Conservation (phyloP, 2,888 invertebrate genomes). For the Cheiracanthium punctorium region DNA sequence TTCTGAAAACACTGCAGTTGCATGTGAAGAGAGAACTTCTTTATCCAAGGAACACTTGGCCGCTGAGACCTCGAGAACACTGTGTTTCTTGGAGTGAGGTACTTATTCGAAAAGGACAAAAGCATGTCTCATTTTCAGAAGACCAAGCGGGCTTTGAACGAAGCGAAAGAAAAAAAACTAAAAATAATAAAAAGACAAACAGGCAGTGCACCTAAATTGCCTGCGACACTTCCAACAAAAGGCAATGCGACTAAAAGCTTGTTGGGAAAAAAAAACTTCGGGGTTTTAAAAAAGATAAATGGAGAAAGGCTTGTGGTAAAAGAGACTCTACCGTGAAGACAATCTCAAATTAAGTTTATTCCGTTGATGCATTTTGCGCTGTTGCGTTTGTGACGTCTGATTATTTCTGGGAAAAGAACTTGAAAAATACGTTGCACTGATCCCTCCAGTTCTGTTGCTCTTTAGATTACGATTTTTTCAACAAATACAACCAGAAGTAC, state of each 20-base stretch:
- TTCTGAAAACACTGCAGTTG: background rate
- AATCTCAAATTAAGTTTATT: conserved; percentile 10
- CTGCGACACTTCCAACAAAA: background rate
- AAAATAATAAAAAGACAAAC: background rate
- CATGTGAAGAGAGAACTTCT: conserved; percentile 10
- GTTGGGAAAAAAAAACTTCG: background rate
- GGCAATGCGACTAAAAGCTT: background rate
- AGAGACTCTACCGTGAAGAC: background rate
- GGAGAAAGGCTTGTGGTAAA: background rate
- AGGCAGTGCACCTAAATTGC: background rate
- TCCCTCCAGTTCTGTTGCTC: too few relatives aligned
- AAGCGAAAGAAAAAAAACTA: background rate
- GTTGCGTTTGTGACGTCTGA: background rate
- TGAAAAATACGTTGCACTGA: too few relatives aligned
- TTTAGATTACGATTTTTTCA: too few relatives aligned
- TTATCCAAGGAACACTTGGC: conserved; percentile 7
- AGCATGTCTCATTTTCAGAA: conserved; percentile 29
- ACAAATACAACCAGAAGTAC: too few relatives aligned
- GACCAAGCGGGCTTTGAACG: background rate
- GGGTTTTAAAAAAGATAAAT: background rate
- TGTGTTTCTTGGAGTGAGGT: conserved; percentile 20
- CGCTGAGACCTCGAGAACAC: conserved; percentile 27
- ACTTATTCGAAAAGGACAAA: conserved; percentile 28
- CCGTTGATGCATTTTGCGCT: background rate
- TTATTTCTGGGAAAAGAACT: too few relatives aligned